Base-by-base conservation (phyloP, 2,888 invertebrate species). In the Odontothrips loti region DNA sequence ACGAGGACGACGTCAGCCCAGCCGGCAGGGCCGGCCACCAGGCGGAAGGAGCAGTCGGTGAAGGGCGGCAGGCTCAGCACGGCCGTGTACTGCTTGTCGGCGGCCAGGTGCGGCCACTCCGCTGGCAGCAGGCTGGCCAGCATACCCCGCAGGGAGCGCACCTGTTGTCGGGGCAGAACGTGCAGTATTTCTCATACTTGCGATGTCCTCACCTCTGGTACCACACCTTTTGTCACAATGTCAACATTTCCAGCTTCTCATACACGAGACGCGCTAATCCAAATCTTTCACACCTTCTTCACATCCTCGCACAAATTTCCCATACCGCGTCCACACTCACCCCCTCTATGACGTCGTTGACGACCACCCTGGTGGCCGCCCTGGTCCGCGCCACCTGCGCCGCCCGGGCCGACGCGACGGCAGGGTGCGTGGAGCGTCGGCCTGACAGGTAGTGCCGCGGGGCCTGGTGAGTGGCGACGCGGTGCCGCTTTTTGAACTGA, bases 281-380 rank as follows among this genome's bases (percentile, higher is more conserved):
- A n/a, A n/a, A n/a, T n/a, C n/a, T n/a, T n/a, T n/a, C n/a, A n/a
- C n/a, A n/a, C n/a, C n/a, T n/a, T n/a, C n/a, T n/a, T n/a, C n/a
- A n/a, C n/a, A n/a, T n/a, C n/a, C n/a, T n/a, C n/a, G n/a, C n/a
- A n/a, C n/a, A n/a, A n/a, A n/a, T n/a, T n/a, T n/a, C n/a, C n/a
- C n/a, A n/a, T n/a, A n/a, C n/a, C n/a, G n/a, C n/a, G n/a, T n/a
- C 34, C 34, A 6, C 3, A 43, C 34, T 43, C 34, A 58, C 58
- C 23, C 68, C 27, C 23, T 75, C 68, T 10, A 27, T 10, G 23
- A 75, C 68, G 68, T 27, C 68, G 27, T 75, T 27, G 23, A 75
- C 68, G 23, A 75, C 68, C 23, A 75, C 68, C 68, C 68, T 75
- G 68, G 68, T 27, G 23, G 68, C 68, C 11, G 68, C 68, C 27